These are phyloP conservation scores for Cremastinae sp. DNA, from an alignment of 2,888 invertebrate genomes.

Conservation along the genomic window DNA sequence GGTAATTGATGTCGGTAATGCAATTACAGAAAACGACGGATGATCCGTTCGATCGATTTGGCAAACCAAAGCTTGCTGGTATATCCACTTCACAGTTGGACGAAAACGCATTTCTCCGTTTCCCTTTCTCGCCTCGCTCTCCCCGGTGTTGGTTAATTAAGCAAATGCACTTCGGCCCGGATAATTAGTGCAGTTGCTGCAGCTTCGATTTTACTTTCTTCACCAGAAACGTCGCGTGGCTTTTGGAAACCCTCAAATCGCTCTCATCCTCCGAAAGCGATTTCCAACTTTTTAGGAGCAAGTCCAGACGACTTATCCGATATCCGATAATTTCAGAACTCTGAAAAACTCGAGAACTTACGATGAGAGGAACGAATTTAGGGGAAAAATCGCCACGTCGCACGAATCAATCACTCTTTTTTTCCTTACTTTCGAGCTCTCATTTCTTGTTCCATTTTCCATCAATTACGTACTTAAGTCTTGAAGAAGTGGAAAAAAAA, in stretches of 20 bases:
- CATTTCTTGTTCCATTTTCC: too few relatives aligned
- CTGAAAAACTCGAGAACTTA: too few relatives aligned
- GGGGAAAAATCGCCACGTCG: too few relatives aligned
- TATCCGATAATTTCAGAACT: too few relatives aligned
- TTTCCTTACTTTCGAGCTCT: too few relatives aligned
- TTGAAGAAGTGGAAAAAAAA: too few relatives aligned
- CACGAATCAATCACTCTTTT: too few relatives aligned
- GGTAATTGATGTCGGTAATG: too few relatives aligned
- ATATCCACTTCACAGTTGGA: not conserved
- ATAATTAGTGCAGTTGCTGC: slow-evolving; percentile 45
- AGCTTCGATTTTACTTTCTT: slow-evolving; percentile 26
- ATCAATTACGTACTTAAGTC: too few relatives aligned
- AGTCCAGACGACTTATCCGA: too few relatives aligned
- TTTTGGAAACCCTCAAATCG: not conserved
- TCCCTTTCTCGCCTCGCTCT: not conserved
- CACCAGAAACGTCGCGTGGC: not conserved
- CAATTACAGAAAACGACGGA: not conserved
- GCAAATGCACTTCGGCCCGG: slow-evolving; percentile 24
- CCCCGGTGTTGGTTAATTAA: slow-evolving; percentile 47
- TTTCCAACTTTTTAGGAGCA: not conserved
- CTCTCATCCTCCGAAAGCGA: not conserved
- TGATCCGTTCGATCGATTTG: slow-evolving; percentile 41
- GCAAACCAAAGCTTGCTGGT: slow-evolving; percentile 44
- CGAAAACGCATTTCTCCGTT: not conserved
- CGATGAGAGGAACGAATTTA: too few relatives aligned